Base-by-base conservation (phyloP, 1,140 invertebrate species). In the Drosophila leontia region DNA sequence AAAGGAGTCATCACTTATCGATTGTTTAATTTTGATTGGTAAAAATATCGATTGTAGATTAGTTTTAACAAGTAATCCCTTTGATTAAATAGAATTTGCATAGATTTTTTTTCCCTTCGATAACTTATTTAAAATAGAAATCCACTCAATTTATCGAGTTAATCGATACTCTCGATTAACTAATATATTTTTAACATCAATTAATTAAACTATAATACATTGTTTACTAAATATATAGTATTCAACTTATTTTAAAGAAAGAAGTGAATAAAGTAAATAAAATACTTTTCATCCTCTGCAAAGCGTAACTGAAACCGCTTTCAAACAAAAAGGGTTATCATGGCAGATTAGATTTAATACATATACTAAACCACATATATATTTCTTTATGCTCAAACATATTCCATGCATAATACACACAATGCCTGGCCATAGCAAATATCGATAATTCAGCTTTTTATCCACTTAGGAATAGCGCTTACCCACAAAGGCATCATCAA, bases 391-490 rank as follows among this genome's bases (percentile, higher is more conserved):
- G 19, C 35, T 26, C 35, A 56, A 56, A 58, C 26, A 42, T 19
- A 29, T 57, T 48, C 29, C 26, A 15, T 17, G 37, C 26, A 34
- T 37, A 42, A 35, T 32, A 41, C 56, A 41, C 47, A 64, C 35
- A 51, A 50, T 64, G 65, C 59, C 19, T 19, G 34, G 41, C 47
- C 62, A 35, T 15, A 62, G 47, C 35, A 39, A 23, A 62, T 70
- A 55, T 70, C 67, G 67, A 70, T 70, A 70, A 70, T 56, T 56
- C 67, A 47, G 67, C 63, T 70, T 70, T 68, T 70, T 70, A 70
- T 70, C 67, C 67, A 68, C 67, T 70, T 68, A 70, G 67, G 67
- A 69, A 70, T 68, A 70, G 67, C 63, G 29, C 39, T 70, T 68
- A 29, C 9, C 44, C 68, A 58, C 64, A 60, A 42, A 37, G 45